Evolutionary conservation across 1,140 invertebrate genomes (phyloP).

Genomic region (Leptonema lineaticorne): DNA sequence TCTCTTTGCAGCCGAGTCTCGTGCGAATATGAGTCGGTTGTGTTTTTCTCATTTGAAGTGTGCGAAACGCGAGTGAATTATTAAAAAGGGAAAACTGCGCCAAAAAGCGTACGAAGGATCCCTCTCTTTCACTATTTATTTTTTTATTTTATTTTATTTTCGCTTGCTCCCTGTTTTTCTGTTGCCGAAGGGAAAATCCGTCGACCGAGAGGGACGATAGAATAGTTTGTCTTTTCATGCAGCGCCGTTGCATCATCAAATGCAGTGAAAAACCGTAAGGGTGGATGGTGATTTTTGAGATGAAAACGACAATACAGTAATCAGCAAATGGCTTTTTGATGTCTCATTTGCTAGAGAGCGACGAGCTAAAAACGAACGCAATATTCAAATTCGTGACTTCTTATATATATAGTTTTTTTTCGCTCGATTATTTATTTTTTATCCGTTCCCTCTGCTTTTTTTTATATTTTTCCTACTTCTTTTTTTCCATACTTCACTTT

Average conservation of each 20-base stretch:
- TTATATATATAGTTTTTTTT: neutral
- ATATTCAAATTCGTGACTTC: neutral
- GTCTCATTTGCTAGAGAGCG: slow-evolving; percentile 35
- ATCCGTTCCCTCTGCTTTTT: no score
- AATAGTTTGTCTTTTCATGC: neutral
- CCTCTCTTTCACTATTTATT: no score
- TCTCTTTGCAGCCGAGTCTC: no score
- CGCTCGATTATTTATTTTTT: no score
- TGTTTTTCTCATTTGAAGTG: neutral
- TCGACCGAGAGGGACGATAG: neutral
- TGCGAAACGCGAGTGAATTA: slow-evolving; percentile 1
- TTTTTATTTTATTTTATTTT: no score
- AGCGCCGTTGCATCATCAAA: neutral
- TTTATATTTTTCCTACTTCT: no score
- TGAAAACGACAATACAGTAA: slow-evolving; percentile 31
- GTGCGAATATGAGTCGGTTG: neutral
- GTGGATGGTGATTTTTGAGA: neutral
- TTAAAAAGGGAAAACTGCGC: neutral
- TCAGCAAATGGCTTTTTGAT: slow-evolving; percentile 42
- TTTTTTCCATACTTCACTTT: no score
- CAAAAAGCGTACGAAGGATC: neutral
- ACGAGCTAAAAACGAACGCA: neutral
- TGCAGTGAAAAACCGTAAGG: no score
- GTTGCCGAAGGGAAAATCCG: neutral
- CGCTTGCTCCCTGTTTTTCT: neutral